Evolutionary conservation across 2,888 invertebrate species (phyloP).

Genomic region (Chelonus formosanus): DNA sequence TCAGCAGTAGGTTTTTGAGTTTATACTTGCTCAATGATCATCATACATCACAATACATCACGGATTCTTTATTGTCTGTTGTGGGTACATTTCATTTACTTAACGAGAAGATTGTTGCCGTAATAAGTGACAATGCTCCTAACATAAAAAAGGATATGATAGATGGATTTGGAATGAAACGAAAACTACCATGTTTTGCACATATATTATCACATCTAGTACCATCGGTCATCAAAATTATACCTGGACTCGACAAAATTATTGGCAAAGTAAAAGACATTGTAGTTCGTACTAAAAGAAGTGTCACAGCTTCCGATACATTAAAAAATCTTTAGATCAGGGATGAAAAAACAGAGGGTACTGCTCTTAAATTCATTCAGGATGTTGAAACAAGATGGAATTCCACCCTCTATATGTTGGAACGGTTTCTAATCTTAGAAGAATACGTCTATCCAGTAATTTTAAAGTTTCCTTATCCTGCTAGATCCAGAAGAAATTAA

Average conservation of each 20-base stretch:
- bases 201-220: not conserved
- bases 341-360: conserved; percentile 40
- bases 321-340: conserved; percentile 27
- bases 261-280: conserved; percentile 41
- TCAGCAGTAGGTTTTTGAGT: conserved; percentile 22
- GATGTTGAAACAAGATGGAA: conserved; percentile 42
- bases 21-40: conserved; percentile 37
- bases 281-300: conserved; percentile 36
- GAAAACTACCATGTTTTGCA: not conserved
- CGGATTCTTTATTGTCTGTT: conserved; percentile 17
- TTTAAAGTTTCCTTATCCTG: conserved; percentile 35
- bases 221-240: not conserved
- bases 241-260: conserved; percentile 27
- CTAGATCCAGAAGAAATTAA: conserved; percentile 36
- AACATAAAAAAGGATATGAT: conserved; percentile 29
- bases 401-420: conserved; percentile 37
- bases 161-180: conserved; percentile 21
- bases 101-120: conserved; percentile 29
- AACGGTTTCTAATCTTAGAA: conserved; percentile 39
- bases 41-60: conserved; percentile 41
- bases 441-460: conserved; percentile 37
- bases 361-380: conserved; percentile 34
- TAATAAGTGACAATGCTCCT: conserved; percentile 33
- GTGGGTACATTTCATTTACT: conserved; percentile 34
- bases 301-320: conserved; percentile 7